Conservation (phyloP, 2,113 vertebrate species). For the Cephalopholis sonnerati region DNA sequence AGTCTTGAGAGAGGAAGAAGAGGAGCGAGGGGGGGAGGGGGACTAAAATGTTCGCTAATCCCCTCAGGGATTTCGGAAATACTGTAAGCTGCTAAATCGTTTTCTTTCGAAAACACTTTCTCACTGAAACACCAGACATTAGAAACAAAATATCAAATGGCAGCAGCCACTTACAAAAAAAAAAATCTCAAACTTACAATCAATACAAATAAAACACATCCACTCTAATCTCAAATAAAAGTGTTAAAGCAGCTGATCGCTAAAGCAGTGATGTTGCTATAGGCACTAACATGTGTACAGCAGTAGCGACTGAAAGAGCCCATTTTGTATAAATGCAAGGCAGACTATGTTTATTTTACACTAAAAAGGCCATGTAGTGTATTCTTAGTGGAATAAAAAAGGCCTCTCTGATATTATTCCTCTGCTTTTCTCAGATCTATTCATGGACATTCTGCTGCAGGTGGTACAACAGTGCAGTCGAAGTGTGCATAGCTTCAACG, state of each 20-base stretch:
- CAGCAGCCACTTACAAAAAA: conserved; percentile 58
- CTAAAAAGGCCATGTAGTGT: conserved; percentile 69
- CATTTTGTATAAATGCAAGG: conserved; percentile 61
- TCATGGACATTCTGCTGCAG: conserved; percentile 48
- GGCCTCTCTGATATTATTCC: conserved; percentile 4
- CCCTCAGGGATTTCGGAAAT: conserved; percentile 17
- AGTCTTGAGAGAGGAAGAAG: conserved; percentile 39
- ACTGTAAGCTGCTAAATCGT: conserved; percentile 17
- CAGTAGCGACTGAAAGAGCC: conserved; percentile 65
- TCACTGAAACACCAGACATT: conserved; percentile 31
- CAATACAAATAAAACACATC: conserved; percentile 60
- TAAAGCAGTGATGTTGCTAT: conserved; percentile 71
- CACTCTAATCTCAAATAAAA: conserved; percentile 49
- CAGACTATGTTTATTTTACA: conserved; percentile 55
- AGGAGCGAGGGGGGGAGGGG: conserved; percentile 16
- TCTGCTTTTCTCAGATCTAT: conserved; percentile 22
- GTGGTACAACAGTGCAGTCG: conserved; percentile 56
- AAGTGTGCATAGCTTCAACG: conserved; percentile 73
- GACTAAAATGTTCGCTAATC: conserved; percentile 10
- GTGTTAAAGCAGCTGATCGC: conserved; percentile 31
- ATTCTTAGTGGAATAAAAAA: conserved; percentile 51
- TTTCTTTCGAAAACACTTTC: conserved; percentile 4
- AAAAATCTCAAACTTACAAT: conserved; percentile 30
- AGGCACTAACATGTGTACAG: conserved; percentile 79
- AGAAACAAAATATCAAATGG: conserved; percentile 49